A percentile compares a stretch with the other conserved stretches of the same genome.
These are phyloP conservation scores for Drosophila nannoptera DNA, from an alignment of 1,140 invertebrate species.

Conservation along the genomic window DNA sequence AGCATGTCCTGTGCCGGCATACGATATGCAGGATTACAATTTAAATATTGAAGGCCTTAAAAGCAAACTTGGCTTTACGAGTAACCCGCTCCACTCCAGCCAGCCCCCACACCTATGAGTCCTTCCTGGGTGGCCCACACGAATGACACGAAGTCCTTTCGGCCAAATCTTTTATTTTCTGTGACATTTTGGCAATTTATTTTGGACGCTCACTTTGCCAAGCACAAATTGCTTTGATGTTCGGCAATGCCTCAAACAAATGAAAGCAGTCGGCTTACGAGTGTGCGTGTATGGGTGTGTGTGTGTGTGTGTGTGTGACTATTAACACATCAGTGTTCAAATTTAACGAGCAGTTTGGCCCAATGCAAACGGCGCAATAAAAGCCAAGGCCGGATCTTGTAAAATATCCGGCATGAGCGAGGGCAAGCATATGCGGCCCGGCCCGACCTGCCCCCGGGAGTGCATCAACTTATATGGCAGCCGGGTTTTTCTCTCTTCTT, in stretches of 20 bases:
- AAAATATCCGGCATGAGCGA: conserved; percentile 68
- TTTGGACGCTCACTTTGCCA: conserved; percentile 40
- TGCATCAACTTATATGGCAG: neutral
- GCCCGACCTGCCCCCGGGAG: neutral
- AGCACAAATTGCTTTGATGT: conserved; percentile 69
- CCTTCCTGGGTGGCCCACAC: too few species aligned
- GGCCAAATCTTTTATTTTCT: conserved; percentile 45
- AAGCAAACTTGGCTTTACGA: neutral
- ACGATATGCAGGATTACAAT: conserved; percentile 8
- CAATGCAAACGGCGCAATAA: conserved; percentile 35
- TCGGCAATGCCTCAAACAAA: conserved; percentile 71
- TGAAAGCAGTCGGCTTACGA: conserved; percentile 32
- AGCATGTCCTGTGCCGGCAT: neutral
- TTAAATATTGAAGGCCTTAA: conserved; percentile 4
- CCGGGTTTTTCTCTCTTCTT: neutral
- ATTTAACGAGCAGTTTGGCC: conserved; percentile 60
- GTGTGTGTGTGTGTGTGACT: conserved; percentile 9
- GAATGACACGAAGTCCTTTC: conserved; percentile 7
- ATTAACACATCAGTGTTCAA: conserved; percentile 75
- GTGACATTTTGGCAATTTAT: conserved; percentile 68
- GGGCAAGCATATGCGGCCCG: conserved; percentile 24
- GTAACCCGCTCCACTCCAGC: too few species aligned
- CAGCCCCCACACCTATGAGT: too few species aligned
- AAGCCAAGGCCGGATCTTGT: conserved; percentile 57
- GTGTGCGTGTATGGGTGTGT: conserved; percentile 5